A percentile compares a stretch with the other conserved stretches of the same genome.
phyloP scores from a whole-genome alignment of 2,113 vertebrate species.

The Parotia lawesii region DNA sequence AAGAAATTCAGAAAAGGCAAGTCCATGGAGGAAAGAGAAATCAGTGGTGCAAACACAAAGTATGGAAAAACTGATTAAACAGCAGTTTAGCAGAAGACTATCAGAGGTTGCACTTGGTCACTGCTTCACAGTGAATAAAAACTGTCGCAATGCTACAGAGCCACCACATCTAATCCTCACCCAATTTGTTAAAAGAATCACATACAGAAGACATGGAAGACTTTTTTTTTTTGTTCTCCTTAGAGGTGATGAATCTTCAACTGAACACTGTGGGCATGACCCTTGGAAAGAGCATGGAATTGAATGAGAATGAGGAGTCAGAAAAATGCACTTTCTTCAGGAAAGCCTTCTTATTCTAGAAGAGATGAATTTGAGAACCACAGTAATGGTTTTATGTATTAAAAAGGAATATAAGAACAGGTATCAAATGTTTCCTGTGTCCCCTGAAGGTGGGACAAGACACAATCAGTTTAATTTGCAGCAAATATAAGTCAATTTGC shows the following conservation, averaged over 20 bases:
- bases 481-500: slow-evolving; percentile 34
- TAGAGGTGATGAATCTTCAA: not conserved
- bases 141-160: not conserved
- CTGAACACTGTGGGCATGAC: not conserved
- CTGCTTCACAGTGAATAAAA: not conserved
- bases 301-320: not conserved
- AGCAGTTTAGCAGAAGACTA: not conserved
- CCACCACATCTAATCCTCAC: not conserved
- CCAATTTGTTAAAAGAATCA: not conserved
- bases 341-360: not conserved
- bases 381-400: not conserved
- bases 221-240: not conserved
- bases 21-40: not conserved
- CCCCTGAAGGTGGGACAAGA: slow-evolving; percentile 12
- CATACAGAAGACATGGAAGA: not conserved
- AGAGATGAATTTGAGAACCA: not conserved
- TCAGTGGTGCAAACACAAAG: not conserved
- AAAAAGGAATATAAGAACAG: not conserved
- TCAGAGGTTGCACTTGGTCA: not conserved
- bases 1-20: not conserved
- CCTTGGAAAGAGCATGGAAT: not conserved
- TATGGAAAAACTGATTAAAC: not conserved
- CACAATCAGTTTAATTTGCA: slow-evolving; percentile 20
- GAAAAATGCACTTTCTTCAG: not conserved
- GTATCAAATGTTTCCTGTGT: not conserved